Evolutionary conservation across 2,888 invertebrate genomes (phyloP).

Genomic region (Melikaiella ostensackeni): DNA sequence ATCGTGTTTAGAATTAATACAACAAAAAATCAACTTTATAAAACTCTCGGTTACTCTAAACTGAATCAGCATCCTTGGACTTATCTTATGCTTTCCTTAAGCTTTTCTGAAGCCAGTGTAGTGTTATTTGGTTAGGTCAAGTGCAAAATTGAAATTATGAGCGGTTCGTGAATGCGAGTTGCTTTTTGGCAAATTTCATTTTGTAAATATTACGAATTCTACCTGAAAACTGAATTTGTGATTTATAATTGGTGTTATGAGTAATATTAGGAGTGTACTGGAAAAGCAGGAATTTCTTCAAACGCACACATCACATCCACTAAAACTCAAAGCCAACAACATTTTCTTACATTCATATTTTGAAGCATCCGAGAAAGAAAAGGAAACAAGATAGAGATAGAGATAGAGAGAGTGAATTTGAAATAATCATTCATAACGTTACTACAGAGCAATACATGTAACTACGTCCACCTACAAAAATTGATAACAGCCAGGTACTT

Average conservation of each 20-base stretch:
- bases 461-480: conserved; percentile 37
- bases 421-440: conserved; percentile 44
- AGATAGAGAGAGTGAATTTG: conserved; percentile 8
- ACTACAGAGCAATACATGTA: conserved; percentile 37
- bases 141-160: conserved; percentile 24
- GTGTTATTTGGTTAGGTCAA: conserved; percentile 24
- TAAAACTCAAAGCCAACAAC: conserved; percentile 37
- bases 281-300: conserved; percentile 32
- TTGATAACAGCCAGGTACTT: conserved; percentile 37
- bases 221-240: conserved; percentile 28
- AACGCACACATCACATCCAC: conserved; percentile 34
- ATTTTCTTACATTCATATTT: conserved; percentile 37
- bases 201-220: conserved; percentile 10
- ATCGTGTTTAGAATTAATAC: conserved; percentile 26
- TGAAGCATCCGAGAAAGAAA: conserved; percentile 40
- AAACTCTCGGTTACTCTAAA: conserved; percentile 18
- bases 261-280: conserved; percentile 23
- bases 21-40: conserved; percentile 14
- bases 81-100: not conserved
- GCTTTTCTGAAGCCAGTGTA: conserved; percentile 1
- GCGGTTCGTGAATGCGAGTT: not conserved
- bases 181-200: conserved; percentile 11
- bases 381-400: conserved; percentile 36
- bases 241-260: conserved; percentile 21
- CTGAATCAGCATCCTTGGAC: not conserved